Conservation (phyloP, 2,113 vertebrate genomes). For the Lipophrys pholis region DNA sequence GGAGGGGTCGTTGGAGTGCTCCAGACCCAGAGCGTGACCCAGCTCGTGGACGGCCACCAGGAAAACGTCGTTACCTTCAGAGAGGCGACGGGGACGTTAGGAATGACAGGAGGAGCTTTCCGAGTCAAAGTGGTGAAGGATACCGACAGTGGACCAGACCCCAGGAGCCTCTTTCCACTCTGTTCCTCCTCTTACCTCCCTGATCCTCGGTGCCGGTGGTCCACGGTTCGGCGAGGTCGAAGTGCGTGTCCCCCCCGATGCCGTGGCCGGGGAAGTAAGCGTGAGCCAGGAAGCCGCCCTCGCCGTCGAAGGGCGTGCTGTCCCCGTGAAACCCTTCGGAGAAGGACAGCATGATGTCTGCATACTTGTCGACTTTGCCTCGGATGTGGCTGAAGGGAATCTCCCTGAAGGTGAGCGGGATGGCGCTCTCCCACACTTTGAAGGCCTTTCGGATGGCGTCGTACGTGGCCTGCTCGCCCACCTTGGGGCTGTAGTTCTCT, state of each 20-base stretch:
- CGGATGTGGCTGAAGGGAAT: conserved; percentile 87
- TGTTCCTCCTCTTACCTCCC: conserved; percentile 81
- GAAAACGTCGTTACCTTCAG: conserved; percentile 90
- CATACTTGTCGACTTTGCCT: conserved; percentile 86
- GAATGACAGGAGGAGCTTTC: no score
- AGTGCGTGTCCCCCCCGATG: conserved; percentile 94
- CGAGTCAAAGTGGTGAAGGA: neutral
- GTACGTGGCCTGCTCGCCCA: conserved; percentile 86
- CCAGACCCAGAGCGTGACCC: conserved; percentile 91
- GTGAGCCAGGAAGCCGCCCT: conserved; percentile 92
- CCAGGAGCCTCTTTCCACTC: no score
- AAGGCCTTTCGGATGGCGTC: conserved; percentile 91
- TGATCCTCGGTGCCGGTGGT: conserved; percentile 87
- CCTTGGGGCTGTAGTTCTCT: conserved; percentile 86
- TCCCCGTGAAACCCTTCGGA: conserved; percentile 92
- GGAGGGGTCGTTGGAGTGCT: conserved; percentile 89
- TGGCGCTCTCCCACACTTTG: conserved; percentile 86
- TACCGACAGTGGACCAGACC: no score
- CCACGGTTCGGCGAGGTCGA: conserved; percentile 92
- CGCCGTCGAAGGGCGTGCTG: conserved; percentile 93
- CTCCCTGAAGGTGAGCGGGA: conserved; percentile 89
- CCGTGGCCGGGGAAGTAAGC: conserved; percentile 92
- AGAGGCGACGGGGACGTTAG: neutral
- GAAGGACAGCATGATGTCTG: conserved; percentile 95
- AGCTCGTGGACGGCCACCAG: conserved; percentile 92